Percentiles rank a stretch among this genome's conserved stretches.
phyloP scores from a whole-genome alignment of 2,797 vertebrate genomes.

The Valencia hispanica region DNA sequence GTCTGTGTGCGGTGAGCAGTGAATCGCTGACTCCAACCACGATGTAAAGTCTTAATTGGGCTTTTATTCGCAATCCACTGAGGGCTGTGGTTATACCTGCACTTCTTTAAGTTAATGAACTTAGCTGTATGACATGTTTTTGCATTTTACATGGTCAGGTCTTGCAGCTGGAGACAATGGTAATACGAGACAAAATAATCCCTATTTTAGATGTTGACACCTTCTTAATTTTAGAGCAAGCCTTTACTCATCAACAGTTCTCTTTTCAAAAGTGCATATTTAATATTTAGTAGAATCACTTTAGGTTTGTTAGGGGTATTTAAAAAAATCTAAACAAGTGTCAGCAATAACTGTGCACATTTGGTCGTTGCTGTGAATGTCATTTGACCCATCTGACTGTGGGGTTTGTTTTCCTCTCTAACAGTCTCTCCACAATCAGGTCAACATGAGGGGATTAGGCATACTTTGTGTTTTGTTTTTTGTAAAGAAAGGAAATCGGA shows the following conservation, averaged over 20 bases:
- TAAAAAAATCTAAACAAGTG: background rate
- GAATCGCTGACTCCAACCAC: background rate
- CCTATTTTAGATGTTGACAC: background rate
- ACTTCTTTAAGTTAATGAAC: background rate
- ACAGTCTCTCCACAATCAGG: slow-evolving; percentile 34
- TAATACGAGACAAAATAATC: background rate
- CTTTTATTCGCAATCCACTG: background rate
- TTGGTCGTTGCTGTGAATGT: slow-evolving; percentile 33
- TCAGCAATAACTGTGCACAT: background rate
- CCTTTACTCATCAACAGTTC: too few species aligned
- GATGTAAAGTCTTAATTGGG: background rate
- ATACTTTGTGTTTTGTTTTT: slow-evolving; percentile 52
- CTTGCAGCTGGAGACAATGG: background rate
- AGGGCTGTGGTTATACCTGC: background rate
- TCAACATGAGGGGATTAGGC: slow-evolving; percentile 68
- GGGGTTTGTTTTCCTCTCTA: slow-evolving; percentile 56
- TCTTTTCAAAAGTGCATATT: rapidly evolving
- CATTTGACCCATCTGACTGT: slow-evolving; percentile 37
- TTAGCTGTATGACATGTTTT: background rate
- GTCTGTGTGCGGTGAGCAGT: background rate
- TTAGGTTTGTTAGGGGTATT: slow-evolving; percentile 5
- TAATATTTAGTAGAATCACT: slow-evolving; percentile 1
- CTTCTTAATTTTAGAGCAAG: background rate
- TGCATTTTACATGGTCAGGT: background rate
- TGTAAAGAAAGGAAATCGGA: slow-evolving; percentile 56